Percentiles rank a stretch among this genome's conserved stretches.
phyloP scores from a whole-genome alignment of 2,797 vertebrate species.

The Sebastes elongatus region DNA sequence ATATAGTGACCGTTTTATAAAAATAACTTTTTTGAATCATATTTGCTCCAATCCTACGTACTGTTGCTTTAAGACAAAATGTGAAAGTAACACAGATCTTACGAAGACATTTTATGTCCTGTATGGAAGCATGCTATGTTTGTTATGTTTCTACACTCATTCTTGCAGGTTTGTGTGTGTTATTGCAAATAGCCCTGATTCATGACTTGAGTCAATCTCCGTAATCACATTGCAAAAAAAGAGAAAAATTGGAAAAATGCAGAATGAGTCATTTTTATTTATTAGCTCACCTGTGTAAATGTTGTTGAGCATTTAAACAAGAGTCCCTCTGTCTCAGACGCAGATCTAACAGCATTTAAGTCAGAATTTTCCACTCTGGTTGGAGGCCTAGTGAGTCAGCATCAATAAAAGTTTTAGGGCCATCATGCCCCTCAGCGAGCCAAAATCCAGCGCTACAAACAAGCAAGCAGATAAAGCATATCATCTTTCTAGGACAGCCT shows the following conservation, averaged over 20 bases:
- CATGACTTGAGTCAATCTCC: conserved; percentile 6
- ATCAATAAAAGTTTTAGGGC: conserved; percentile 58
- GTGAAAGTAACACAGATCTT: neutral
- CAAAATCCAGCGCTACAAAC: conserved; percentile 31
- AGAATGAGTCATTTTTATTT: conserved; percentile 12
- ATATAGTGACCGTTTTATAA: too few relatives aligned
- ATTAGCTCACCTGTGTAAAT: conserved; percentile 52
- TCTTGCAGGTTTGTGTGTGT: neutral
- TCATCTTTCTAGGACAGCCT: conserved; percentile 47
- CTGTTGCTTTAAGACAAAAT: neutral
- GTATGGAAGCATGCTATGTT: neutral
- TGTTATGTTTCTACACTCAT: neutral
- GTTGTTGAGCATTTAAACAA: conserved; percentile 27
- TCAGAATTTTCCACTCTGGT: conserved; percentile 63
- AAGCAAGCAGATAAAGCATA: conserved; percentile 52
- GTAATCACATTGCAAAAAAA: conserved; percentile 25
- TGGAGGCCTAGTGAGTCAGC: conserved; percentile 62
- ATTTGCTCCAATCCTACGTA: too few relatives aligned
- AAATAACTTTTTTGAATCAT: too few relatives aligned
- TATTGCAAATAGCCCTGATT: neutral
- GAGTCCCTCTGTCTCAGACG: conserved; percentile 29
- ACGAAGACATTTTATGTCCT: neutral
- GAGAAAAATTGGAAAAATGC: conserved; percentile 23
- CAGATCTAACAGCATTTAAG: conserved; percentile 25
- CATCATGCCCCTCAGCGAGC: conserved; percentile 44